These are phyloP conservation scores for Ictidomys tridecemlineatus DNA, from an alignment of 2,113 vertebrate species.

Conservation along the genomic window DNA sequence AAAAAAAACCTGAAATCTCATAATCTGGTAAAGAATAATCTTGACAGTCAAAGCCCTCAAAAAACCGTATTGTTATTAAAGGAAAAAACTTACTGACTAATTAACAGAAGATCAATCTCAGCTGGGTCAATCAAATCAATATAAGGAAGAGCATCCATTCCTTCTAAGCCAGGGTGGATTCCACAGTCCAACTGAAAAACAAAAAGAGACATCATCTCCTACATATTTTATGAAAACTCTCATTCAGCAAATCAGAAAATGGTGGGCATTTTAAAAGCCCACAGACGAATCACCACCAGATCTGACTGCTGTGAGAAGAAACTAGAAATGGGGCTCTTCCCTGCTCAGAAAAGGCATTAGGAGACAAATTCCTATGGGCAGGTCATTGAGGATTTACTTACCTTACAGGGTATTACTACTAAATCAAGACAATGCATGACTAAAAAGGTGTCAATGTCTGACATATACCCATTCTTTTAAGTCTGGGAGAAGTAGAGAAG, in stretches of 20 bases:
- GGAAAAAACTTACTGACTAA: slow-evolving; percentile 95
- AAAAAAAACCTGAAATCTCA: neutral
- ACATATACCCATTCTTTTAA: neutral
- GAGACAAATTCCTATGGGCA: neutral
- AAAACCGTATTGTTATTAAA: neutral
- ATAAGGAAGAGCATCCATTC: slow-evolving; percentile 99
- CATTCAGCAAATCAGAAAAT: neutral
- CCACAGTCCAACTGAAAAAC: slow-evolving; percentile 95
- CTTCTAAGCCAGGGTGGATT: slow-evolving; percentile 98
- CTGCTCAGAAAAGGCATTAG: neutral
- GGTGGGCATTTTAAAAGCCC: neutral
- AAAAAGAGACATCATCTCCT: neutral
- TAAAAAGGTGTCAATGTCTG: neutral
- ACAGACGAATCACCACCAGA: neutral
- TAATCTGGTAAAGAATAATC: neutral
- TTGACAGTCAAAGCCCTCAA: neutral
- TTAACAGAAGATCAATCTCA: slow-evolving; percentile 98
- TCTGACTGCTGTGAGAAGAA: neutral
- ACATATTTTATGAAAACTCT: fast-evolving
- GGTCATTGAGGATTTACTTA: neutral
- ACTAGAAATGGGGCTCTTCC: neutral
- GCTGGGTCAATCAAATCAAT: slow-evolving; percentile 99
- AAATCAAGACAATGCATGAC: neutral
- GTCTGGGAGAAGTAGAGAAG: neutral
- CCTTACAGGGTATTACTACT: neutral